These are phyloP conservation scores for Choloepus didactylus DNA, from an alignment of 2,797 vertebrate species.

Conservation along the genomic window DNA sequence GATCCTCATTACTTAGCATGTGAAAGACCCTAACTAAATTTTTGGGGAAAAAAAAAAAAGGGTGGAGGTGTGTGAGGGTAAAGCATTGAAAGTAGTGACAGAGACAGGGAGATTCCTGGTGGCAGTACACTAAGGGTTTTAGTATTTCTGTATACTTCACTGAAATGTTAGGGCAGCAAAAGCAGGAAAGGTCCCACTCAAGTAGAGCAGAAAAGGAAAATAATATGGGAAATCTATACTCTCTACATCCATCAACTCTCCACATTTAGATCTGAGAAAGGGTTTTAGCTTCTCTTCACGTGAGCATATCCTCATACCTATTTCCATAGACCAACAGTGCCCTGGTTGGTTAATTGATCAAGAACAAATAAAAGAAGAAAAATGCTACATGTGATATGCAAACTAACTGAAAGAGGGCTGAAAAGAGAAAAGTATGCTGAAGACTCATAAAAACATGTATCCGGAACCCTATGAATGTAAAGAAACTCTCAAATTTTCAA, in stretches of 20 bases:
- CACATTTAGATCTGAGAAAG: neutral
- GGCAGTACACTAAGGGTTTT: neutral
- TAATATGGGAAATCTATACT: neutral
- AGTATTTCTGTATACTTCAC: neutral
- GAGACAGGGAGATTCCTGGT: neutral
- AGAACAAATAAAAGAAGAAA: neutral
- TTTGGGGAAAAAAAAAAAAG: neutral
- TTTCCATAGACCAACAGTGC: neutral
- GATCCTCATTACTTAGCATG: neutral
- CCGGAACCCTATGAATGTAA: neutral
- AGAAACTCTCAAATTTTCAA: neutral
- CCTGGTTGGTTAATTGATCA: neutral
- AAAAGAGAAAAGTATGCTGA: neutral
- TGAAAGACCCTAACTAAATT: neutral
- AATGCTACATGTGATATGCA: neutral
- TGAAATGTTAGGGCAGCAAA: neutral
- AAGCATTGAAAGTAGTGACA: neutral
- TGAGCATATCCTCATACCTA: neutral
- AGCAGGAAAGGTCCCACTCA: neutral
- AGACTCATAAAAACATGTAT: neutral
- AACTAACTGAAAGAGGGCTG: neutral
- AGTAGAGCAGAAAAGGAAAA: neutral
- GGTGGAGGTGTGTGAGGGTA: too few relatives aligned
- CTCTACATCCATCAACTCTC: too few relatives aligned
- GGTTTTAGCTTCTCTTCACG: neutral